Conservation (phyloP, 2,888 invertebrate species). For the Melieria crassipennis region DNA sequence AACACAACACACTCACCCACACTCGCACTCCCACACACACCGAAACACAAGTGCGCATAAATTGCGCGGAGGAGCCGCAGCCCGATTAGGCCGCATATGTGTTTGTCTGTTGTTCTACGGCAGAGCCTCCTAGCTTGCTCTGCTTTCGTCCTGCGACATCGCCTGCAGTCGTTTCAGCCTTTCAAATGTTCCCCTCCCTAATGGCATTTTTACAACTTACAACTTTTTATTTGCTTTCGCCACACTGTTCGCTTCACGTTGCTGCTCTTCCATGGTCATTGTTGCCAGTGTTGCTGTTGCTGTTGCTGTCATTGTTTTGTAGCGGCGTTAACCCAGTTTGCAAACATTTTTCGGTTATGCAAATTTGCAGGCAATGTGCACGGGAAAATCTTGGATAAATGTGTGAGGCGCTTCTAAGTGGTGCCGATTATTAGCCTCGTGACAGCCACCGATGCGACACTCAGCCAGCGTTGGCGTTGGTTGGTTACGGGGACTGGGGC, state of each 20-base stretch:
- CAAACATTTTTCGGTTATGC: no score
- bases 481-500: no score
- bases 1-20: slow-evolving; percentile 2
- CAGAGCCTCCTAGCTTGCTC: neutral
- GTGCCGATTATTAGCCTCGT: no score
- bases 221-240: slow-evolving; percentile 1
- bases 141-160: neutral
- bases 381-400: no score
- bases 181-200: neutral
- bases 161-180: neutral
- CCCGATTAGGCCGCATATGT: neutral
- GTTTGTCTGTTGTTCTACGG: neutral
- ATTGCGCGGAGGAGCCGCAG: neutral
- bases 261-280: neutral
- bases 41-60: neutral
- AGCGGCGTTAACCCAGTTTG: no score
- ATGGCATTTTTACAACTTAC: slow-evolving; percentile 4
- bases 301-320: neutral
- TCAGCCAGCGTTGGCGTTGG: no score
- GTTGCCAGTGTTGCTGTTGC: slow-evolving; percentile 3
- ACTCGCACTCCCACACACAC: neutral
- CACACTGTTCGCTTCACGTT: neutral
- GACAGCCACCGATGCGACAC: no score
- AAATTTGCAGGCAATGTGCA: no score
- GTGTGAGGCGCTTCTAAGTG: no score